A percentile compares a stretch with the other conserved stretches of the same genome.
Conservation (phyloP, 1,140 invertebrate genomes). For the Drosophila simulans region DNA sequence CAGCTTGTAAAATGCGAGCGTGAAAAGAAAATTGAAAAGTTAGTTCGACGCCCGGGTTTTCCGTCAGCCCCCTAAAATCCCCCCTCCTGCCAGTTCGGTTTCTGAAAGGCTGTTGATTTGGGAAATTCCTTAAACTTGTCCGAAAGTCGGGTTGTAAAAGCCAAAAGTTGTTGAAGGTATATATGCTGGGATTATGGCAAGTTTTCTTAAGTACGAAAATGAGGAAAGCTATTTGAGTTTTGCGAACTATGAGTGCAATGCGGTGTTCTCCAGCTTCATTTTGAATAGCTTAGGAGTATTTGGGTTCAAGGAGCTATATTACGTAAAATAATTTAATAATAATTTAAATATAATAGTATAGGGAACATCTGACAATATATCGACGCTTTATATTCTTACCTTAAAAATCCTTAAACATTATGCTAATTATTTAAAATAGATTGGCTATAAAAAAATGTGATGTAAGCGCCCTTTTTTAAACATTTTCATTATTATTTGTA, state of each 20-base stretch:
- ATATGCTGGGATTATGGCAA: conserved; percentile 20
- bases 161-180: conserved; percentile 41
- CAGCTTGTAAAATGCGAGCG: conserved; percentile 77
- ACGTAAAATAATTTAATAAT: too few relatives aligned
- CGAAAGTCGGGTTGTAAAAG: conserved; percentile 44
- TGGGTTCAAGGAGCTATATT: neutral
- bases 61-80: neutral
- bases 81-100: conserved; percentile 5
- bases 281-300: neutral
- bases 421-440: too few relatives aligned
- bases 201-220: conserved; percentile 24
- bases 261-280: neutral
- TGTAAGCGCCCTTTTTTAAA: neutral
- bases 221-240: conserved; percentile 42
- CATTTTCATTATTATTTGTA: neutral
- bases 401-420: too few relatives aligned
- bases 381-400: too few relatives aligned
- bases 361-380: too few relatives aligned
- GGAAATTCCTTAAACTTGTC: conserved; percentile 69
- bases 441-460: neutral
- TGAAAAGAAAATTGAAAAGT: conserved; percentile 79
- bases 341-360: too few relatives aligned
- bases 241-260: conserved; percentile 18
- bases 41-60: conserved; percentile 49
- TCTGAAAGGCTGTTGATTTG: conserved; percentile 73